Evolutionary conservation across 1,140 invertebrate species (phyloP).

Genomic region (Battus philenor): DNA sequence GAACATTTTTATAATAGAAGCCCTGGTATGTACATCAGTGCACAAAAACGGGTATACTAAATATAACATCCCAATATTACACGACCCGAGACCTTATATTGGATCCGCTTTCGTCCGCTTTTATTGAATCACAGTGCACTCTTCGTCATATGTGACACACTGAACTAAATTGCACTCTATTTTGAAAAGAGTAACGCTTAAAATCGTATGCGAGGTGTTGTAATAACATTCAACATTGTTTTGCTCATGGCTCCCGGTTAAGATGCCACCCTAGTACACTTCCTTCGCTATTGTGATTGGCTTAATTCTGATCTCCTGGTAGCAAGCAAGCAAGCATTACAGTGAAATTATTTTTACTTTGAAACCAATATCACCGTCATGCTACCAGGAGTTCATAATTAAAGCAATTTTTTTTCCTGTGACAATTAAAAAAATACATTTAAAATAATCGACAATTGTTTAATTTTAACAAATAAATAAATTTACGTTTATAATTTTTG

Average conservation of each 20-base stretch:
- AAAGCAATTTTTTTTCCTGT: too few species aligned
- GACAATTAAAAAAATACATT: too few species aligned
- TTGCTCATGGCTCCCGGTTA: neutral
- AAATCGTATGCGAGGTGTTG: neutral
- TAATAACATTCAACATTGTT: neutral
- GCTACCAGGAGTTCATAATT: too few species aligned
- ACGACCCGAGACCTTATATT: neutral
- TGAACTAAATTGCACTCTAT: neutral
- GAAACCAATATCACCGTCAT: too few species aligned
- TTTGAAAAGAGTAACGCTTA: neutral
- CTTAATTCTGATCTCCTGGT: constrained; percentile 18
- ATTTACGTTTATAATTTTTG: too few species aligned
- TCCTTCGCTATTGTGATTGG: neutral
- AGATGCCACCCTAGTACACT: constrained; percentile 13
- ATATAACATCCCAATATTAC: too few species aligned
- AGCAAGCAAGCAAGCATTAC: neutral
- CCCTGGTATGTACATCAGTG: too few species aligned
- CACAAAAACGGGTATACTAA: too few species aligned
- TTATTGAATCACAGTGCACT: constrained; percentile 8
- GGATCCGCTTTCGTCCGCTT: constrained; percentile 1
- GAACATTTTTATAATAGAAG: too few species aligned
- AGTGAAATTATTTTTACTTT: too few species aligned
- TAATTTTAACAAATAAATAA: too few species aligned
- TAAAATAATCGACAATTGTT: too few species aligned
- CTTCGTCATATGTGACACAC: neutral